phyloP scores from a whole-genome alignment of 2,113 vertebrate species.

The Argyrosomus japonicus region DNA sequence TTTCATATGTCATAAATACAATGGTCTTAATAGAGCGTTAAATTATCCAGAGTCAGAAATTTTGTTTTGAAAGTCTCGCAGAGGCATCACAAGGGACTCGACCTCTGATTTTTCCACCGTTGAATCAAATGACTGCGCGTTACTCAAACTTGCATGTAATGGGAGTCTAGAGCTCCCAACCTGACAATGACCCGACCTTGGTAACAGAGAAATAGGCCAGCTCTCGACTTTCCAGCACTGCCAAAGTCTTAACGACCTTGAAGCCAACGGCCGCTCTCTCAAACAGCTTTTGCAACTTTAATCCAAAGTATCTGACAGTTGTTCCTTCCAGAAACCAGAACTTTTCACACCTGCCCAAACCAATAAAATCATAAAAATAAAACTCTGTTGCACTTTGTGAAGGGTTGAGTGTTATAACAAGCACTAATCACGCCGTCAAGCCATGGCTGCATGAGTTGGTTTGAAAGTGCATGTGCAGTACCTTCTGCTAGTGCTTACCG shows the following conservation, averaged over 20 bases:
- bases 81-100: constrained; percentile 43
- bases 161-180: constrained; percentile 44
- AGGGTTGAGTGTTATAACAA: constrained; percentile 67
- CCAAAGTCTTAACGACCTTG: constrained; percentile 45
- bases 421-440: constrained; percentile 71
- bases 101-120: constrained; percentile 63
- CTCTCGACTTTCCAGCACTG: constrained; percentile 26
- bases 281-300: constrained; percentile 52
- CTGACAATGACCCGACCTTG: constrained; percentile 60
- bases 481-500: constrained; percentile 52
- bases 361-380: constrained; percentile 51
- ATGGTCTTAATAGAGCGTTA: constrained; percentile 73
- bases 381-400: constrained; percentile 53
- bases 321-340: constrained; percentile 48
- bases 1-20: constrained; percentile 74
- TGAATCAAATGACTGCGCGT: constrained; percentile 49
- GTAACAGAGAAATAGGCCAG: constrained; percentile 27
- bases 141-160: constrained; percentile 51
- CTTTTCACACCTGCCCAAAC: constrained; percentile 62
- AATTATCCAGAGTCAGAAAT: constrained; percentile 72
- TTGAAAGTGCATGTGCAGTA: constrained; percentile 73
- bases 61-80: constrained; percentile 67
- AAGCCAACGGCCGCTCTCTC: constrained; percentile 44
- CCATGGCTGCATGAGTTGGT: constrained; percentile 74
- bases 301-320: constrained; percentile 54